Evolutionary conservation across 2,113 vertebrate species (phyloP).

Genomic region (Serilophus lunatus): DNA sequence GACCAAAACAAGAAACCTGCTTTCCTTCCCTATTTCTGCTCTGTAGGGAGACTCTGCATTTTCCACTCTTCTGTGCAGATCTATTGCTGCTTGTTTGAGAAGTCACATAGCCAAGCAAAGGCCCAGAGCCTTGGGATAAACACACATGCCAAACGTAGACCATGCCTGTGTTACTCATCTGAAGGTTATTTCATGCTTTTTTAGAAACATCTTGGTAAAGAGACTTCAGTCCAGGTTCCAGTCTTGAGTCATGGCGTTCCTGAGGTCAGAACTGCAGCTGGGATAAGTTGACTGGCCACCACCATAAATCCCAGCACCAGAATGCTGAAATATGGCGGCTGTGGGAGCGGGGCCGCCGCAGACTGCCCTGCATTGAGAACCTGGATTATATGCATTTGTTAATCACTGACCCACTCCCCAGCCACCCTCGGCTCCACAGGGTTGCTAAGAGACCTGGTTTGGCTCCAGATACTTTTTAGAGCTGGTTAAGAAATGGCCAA

Average conservation of each 20-base stretch:
- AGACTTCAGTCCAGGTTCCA: background rate
- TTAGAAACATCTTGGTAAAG: background rate
- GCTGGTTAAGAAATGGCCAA: slow-evolving; percentile 6
- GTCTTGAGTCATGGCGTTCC: background rate
- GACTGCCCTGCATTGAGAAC: slow-evolving; percentile 53
- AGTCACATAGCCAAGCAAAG: background rate
- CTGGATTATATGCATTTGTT: slow-evolving; percentile 51
- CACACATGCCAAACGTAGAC: background rate
- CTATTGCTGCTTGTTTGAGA: background rate
- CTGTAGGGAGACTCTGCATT: accelerated
- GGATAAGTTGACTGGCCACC: background rate
- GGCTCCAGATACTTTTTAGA: slow-evolving; percentile 51
- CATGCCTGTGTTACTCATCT: background rate
- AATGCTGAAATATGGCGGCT: background rate
- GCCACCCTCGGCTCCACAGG: background rate
- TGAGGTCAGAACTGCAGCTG: background rate
- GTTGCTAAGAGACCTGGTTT: slow-evolving; percentile 61
- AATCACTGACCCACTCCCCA: slow-evolving; percentile 67
- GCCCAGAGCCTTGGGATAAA: background rate
- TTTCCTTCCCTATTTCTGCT: background rate
- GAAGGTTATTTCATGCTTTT: background rate
- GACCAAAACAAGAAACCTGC: background rate
- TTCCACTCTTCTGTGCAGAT: background rate
- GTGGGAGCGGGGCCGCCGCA: background rate
- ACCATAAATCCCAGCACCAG: background rate